Conservation (phyloP, 1,140 invertebrate species). For the Radopholus similis region DNA sequence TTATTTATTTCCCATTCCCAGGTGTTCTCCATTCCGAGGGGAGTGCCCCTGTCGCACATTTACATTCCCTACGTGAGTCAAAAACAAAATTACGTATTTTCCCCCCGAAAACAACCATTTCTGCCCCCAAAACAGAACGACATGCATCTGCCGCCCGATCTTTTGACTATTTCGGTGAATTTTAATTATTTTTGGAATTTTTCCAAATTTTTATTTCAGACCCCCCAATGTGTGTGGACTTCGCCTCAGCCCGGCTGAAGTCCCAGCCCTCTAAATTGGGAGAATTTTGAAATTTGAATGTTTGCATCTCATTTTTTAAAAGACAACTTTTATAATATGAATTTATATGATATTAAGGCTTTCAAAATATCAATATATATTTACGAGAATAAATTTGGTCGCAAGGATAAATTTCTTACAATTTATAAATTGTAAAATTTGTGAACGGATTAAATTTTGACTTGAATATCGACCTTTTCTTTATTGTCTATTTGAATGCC, state of each 20-base stretch:
- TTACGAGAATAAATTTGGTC: no score
- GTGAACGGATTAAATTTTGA: no score
- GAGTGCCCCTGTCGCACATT: conserved; percentile 39
- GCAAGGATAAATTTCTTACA: no score
- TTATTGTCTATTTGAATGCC: no score
- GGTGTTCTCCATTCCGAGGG: conserved; percentile 39
- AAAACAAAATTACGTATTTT: background rate
- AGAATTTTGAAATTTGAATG: background rate
- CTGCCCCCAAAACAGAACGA: conserved; percentile 49
- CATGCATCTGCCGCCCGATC: conserved; percentile 47
- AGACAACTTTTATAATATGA: background rate
- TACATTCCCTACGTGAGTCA: conserved; percentile 21
- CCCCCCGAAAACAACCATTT: conserved; percentile 3
- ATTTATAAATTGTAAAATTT: no score
- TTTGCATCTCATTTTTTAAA: conserved; percentile 6
- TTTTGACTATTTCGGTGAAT: conserved; percentile 37
- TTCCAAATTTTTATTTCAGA: conserved; percentile 28
- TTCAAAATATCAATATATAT: no score
- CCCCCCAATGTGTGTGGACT: conserved; percentile 39
- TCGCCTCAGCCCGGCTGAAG: background rate
- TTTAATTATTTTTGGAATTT: conserved; percentile 1
- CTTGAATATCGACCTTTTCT: no score
- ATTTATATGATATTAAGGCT: no score
- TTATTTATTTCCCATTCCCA: background rate
- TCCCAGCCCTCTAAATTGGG: background rate